Evolutionary conservation across 2,888 invertebrate genomes (phyloP).

Genomic region (Cantharis flavilabris): DNA sequence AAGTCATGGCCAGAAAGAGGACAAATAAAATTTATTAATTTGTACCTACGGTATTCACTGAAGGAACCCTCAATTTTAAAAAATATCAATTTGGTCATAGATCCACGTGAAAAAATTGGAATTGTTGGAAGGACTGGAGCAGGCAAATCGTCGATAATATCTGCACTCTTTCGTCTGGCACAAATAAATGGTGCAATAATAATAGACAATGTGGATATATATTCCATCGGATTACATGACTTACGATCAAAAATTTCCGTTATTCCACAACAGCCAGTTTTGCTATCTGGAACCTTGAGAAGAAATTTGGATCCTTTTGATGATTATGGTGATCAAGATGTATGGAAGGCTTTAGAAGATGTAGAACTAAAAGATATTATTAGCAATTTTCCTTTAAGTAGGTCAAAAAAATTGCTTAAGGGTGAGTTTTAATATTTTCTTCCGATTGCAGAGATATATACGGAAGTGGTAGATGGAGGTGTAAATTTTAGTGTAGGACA

Average conservation of each 20-base stretch:
- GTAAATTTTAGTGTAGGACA: background rate
- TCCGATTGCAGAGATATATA: too few relatives aligned
- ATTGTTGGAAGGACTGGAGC: slow-evolving; percentile 84
- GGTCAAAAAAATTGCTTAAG: too few relatives aligned
- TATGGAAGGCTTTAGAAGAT: slow-evolving; percentile 86
- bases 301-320: slow-evolving; percentile 90
- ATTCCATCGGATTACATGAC: slow-evolving; percentile 58
- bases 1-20: slow-evolving; percentile 77
- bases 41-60: slow-evolving; percentile 74
- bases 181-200: slow-evolving; percentile 61
- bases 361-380: slow-evolving; percentile 77
- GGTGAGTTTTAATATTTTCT: too few relatives aligned
- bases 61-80: slow-evolving; percentile 75
- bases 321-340: slow-evolving; percentile 72
- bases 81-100: slow-evolving; percentile 68
- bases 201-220: slow-evolving; percentile 65
- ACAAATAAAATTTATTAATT: slow-evolving; percentile 67
- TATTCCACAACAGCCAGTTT: slow-evolving; percentile 64
- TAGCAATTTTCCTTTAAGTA: too few relatives aligned
- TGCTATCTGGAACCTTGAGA: slow-evolving; percentile 85
- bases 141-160: slow-evolving; percentile 70
- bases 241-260: slow-evolving; percentile 61
- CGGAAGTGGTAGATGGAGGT: background rate
- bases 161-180: slow-evolving; percentile 70
- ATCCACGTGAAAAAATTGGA: slow-evolving; percentile 73